Evolutionary conservation across 2,797 vertebrate species (phyloP).

Genomic region (Eurystomus glaucurus): DNA sequence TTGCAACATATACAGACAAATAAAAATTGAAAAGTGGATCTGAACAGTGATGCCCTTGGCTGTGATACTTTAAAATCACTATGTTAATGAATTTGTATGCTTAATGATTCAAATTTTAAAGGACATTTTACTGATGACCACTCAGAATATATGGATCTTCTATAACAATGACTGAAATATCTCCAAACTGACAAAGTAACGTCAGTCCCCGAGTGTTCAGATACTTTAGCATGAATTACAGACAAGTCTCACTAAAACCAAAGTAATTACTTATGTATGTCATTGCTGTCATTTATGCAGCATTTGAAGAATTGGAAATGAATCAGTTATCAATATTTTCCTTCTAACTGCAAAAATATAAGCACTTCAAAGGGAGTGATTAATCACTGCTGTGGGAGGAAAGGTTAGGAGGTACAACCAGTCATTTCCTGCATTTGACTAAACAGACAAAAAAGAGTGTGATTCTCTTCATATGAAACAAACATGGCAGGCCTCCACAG

Average conservation of each 20-base stretch:
- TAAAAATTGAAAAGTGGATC: background rate
- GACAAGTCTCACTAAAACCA: background rate
- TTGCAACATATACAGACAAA: background rate
- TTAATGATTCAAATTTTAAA: background rate
- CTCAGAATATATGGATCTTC: background rate
- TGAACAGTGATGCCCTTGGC: background rate
- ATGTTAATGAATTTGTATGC: background rate
- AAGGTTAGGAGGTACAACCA: background rate
- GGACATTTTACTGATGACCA: background rate
- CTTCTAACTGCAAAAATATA: background rate
- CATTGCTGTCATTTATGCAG: background rate
- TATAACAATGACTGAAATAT: background rate
- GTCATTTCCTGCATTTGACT: slow-evolving; percentile 17
- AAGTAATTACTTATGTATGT: background rate
- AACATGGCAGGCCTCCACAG: slow-evolving; percentile 25
- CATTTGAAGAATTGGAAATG: background rate
- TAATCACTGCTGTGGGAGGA: slow-evolving; percentile 23
- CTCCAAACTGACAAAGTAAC: background rate
- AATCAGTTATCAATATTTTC: slow-evolving; percentile 7
- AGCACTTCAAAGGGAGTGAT: background rate
- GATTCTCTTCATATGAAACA: slow-evolving; percentile 36
- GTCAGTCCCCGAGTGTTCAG: background rate
- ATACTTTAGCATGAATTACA: background rate
- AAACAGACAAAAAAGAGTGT: background rate
- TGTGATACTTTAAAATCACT: background rate